Percentiles rank a stretch among this genome's conserved stretches.
phyloP scores from a whole-genome alignment of 2,888 invertebrate species.

The Drosophila eohydei region DNA sequence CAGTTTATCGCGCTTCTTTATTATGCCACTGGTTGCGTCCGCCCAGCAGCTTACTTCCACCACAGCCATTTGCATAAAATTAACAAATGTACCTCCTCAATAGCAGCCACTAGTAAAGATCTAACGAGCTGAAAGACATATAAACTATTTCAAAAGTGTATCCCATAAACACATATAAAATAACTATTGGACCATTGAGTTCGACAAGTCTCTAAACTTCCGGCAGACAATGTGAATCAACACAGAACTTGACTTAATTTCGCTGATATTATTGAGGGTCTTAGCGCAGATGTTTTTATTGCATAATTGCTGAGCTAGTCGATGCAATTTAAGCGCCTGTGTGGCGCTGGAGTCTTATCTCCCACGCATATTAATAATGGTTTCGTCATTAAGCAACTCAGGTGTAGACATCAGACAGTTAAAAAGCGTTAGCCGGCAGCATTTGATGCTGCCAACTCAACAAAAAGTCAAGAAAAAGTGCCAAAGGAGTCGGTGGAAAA shows the following conservation, averaged over 20 bases:
- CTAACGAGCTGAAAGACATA: not conserved
- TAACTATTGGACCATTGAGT: too few relatives aligned
- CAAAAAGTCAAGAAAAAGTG: constrained; percentile 39
- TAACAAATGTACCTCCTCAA: constrained; percentile 50
- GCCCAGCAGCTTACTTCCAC: constrained; percentile 18
- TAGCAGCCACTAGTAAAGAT: constrained; percentile 8
- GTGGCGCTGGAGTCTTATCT: constrained; percentile 50
- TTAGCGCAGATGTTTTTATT: not conserved
- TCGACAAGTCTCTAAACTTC: not conserved
- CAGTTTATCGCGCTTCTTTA: constrained; percentile 71
- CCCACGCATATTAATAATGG: constrained; percentile 78
- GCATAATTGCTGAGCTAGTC: constrained; percentile 2
- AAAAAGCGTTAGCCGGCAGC: constrained; percentile 28
- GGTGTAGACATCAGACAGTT: constrained; percentile 49
- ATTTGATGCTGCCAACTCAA: constrained; percentile 28
- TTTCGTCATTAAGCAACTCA: constrained; percentile 69
- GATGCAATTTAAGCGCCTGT: constrained; percentile 5
- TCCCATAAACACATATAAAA: too few relatives aligned
- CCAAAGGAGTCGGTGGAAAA: constrained; percentile 15
- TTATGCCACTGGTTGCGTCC: constrained; percentile 39
- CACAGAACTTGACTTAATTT: not conserved
- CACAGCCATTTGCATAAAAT: constrained; percentile 67
- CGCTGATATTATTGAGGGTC: not conserved
- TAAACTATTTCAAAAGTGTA: not conserved
- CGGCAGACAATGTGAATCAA: not conserved